Percentiles rank a stretch among this genome's conserved stretches.
phyloP scores from a whole-genome alignment of 2,113 vertebrate genomes.

The Megatriorchis doriae region DNA sequence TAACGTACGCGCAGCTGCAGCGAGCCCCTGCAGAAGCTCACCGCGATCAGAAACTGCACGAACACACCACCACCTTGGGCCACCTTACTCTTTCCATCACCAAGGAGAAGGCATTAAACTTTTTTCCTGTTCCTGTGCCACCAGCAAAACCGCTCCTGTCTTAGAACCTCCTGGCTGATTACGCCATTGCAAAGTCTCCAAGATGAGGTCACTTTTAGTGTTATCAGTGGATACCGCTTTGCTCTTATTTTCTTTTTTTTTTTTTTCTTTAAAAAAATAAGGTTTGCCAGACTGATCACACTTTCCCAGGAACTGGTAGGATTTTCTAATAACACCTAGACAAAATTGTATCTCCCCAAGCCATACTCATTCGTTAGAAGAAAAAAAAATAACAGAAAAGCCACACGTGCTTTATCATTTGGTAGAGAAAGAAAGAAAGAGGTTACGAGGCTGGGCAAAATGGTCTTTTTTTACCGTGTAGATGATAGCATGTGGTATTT shows the following conservation, averaged over 20 bases:
- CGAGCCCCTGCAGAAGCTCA: neutral
- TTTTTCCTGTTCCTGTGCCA: neutral
- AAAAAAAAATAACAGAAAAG: neutral
- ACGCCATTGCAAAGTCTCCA: neutral
- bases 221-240: neutral
- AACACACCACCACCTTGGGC: neutral
- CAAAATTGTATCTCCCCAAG: neutral
- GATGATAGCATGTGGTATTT: neutral
- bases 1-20: neutral
- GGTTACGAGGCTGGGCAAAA: neutral
- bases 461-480: neutral
- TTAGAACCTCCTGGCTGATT: rapidly evolving
- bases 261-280: neutral
- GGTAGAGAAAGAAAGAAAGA: neutral
- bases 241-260: neutral
- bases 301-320: neutral
- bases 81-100: neutral
- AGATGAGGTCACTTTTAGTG: neutral
- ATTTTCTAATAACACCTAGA: neutral
- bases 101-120: neutral
- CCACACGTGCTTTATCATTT: neutral
- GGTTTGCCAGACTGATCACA: neutral
- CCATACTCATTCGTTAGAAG: neutral
- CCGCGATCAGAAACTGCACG: neutral
- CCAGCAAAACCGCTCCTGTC: neutral